Conservation (phyloP, 2,113 vertebrate species). For the Embiotoca jacksoni region DNA sequence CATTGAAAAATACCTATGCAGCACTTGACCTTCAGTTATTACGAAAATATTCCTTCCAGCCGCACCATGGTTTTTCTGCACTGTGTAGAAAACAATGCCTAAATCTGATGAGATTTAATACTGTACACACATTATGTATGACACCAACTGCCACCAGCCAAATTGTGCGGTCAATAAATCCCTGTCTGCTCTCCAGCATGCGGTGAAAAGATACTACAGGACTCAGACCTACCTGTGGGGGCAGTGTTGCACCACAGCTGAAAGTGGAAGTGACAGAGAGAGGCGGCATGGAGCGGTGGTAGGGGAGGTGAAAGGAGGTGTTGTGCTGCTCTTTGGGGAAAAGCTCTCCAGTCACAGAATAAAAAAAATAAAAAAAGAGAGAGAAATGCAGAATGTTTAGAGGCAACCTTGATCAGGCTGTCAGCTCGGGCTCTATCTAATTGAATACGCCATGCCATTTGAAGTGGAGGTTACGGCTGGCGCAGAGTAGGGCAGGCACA, state of each 20-base stretch:
- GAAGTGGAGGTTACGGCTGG: constrained; percentile 50
- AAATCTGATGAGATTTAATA: not conserved
- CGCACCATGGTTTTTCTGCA: not conserved
- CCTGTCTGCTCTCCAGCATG: not conserved
- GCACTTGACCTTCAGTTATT: not conserved
- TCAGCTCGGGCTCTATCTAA: constrained; percentile 62
- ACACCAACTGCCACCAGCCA: not conserved
- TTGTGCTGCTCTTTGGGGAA: constrained; percentile 54
- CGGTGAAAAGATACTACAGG: not conserved
- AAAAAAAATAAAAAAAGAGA: not conserved
- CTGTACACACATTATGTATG: not conserved
- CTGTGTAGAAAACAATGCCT: not conserved
- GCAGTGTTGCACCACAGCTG: constrained; percentile 53
- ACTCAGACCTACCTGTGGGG: constrained; percentile 41
- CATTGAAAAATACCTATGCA: constrained; percentile 3
- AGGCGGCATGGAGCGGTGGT: constrained; percentile 17
- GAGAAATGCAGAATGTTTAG: constrained; percentile 28
- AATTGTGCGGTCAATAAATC: constrained; percentile 20
- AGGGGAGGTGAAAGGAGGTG: constrained; percentile 55
- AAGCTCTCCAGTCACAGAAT: constrained; percentile 31
- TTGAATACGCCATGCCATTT: constrained; percentile 62
- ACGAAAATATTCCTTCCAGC: not conserved
- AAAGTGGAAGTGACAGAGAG: not conserved
- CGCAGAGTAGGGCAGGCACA: constrained; percentile 34
- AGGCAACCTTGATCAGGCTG: constrained; percentile 51